phyloP scores from a whole-genome alignment of 1,140 invertebrate genomes.

The Macrocentrus cingulum region DNA sequence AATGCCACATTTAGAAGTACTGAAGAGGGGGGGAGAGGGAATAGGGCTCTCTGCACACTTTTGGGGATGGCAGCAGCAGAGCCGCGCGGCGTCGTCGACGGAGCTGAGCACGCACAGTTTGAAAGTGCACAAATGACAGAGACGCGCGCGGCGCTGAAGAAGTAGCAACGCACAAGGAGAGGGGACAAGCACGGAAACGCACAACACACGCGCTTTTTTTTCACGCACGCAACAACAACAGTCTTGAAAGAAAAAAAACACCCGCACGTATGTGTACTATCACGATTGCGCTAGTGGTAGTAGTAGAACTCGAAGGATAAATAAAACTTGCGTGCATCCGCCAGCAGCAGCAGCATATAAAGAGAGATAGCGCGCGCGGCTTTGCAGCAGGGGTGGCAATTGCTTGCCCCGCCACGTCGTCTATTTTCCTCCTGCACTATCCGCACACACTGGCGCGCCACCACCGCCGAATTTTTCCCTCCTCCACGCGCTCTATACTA shows the following conservation, averaged over 20 bases:
- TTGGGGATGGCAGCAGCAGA: slow-evolving; percentile 15
- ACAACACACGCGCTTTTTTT: slow-evolving; percentile 35
- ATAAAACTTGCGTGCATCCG: slow-evolving; percentile 2
- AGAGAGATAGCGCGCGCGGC: too few species aligned
- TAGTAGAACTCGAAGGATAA: too few species aligned
- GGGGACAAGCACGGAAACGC: slow-evolving; percentile 15
- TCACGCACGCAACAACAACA: slow-evolving; percentile 25
- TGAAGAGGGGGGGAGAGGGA: slow-evolving; percentile 18
- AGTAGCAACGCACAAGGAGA: not conserved
- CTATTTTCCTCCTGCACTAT: not conserved
- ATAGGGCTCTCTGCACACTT: slow-evolving; percentile 10
- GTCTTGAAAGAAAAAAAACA: slow-evolving; percentile 30
- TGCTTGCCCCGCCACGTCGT: not conserved
- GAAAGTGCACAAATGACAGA: slow-evolving; percentile 11
- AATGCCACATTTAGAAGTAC: slow-evolving; percentile 35
- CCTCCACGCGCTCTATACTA: not conserved
- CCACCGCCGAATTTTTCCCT: not conserved
- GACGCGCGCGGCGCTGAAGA: not conserved
- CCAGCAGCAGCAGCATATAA: not conserved
- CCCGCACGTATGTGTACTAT: slow-evolving; percentile 51
- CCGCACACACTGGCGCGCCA: not conserved
- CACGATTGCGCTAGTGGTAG: too few species aligned
- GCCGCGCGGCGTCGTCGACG: too few species aligned
- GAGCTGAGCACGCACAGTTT: too few species aligned
- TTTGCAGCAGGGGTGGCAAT: slow-evolving; percentile 13